Conservation (phyloP, 2,113 vertebrate genomes). For the Neoarius graeffei region DNA sequence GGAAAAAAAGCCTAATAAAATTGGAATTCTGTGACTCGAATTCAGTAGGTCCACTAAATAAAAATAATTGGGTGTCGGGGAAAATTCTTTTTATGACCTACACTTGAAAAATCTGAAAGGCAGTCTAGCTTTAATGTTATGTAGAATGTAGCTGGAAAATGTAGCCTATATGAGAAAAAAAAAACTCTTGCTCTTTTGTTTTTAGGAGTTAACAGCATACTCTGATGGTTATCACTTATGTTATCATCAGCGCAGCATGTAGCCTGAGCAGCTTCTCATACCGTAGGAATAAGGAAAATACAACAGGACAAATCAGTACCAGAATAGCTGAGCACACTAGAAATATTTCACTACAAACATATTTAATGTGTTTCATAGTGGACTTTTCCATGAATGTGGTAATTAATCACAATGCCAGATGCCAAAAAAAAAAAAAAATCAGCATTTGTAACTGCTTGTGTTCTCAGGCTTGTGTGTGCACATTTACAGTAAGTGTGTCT, state of each 20-base stretch:
- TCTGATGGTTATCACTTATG: background rate
- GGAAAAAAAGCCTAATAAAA: too few relatives aligned
- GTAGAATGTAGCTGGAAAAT: background rate
- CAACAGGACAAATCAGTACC: background rate
- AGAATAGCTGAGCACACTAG: background rate
- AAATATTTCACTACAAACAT: background rate
- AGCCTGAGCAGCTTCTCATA: background rate
- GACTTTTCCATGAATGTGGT: background rate
- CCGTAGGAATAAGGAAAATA: background rate
- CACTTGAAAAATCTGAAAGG: too few relatives aligned
- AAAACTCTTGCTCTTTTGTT: background rate
- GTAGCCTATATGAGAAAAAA: background rate
- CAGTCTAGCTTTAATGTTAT: background rate
- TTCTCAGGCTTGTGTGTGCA: background rate
- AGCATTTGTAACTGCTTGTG: background rate
- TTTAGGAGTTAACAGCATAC: background rate
- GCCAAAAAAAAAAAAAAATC: background rate
- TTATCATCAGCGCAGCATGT: background rate
- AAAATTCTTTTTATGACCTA: too few relatives aligned
- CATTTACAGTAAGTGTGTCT: background rate
- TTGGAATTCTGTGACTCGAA: too few relatives aligned
- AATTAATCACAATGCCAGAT: background rate
- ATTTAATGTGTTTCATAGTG: background rate
- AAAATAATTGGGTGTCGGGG: too few relatives aligned
- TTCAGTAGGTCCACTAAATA: too few relatives aligned